These are phyloP conservation scores for Gymnoscopelus braueri DNA, from an alignment of 2,797 vertebrate species.

Conservation along the genomic window DNA sequence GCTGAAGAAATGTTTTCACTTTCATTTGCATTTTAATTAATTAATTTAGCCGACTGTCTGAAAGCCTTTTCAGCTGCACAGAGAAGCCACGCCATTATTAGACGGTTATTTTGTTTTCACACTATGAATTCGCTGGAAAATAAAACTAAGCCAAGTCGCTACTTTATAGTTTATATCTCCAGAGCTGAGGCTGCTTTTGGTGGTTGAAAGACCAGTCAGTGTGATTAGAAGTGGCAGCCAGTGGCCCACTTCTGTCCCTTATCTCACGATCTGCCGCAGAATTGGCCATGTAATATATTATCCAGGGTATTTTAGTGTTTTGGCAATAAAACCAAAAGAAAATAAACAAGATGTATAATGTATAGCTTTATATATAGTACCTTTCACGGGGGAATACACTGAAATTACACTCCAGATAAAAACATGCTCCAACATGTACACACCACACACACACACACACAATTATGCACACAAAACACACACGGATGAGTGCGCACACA, in stretches of 20 bases:
- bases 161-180: slow-evolving; percentile 32
- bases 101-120: slow-evolving; percentile 24
- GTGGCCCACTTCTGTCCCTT: slow-evolving; percentile 41
- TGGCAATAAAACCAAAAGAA: slow-evolving; percentile 2
- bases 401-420: slow-evolving; percentile 44
- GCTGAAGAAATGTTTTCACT: no score
- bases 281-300: slow-evolving; percentile 20
- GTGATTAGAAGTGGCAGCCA: slow-evolving; percentile 42
- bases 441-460: neutral
- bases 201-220: slow-evolving; percentile 35
- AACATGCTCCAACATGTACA: slow-evolving; percentile 11
- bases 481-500: neutral
- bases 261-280: slow-evolving; percentile 32
- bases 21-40: no score
- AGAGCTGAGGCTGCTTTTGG: slow-evolving; percentile 4
- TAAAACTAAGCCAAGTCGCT: slow-evolving; percentile 28
- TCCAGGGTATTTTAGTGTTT: slow-evolving; percentile 27
- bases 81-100: no score
- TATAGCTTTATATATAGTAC: slow-evolving; percentile 33
- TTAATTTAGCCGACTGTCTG: no score
- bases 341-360: neutral
- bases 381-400: slow-evolving; percentile 13
- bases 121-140: slow-evolving; percentile 48
- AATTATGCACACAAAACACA: neutral
- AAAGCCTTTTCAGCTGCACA: no score